These are phyloP conservation scores for Botia kubotai DNA, from an alignment of 2,797 vertebrate species.

Conservation along the genomic window DNA sequence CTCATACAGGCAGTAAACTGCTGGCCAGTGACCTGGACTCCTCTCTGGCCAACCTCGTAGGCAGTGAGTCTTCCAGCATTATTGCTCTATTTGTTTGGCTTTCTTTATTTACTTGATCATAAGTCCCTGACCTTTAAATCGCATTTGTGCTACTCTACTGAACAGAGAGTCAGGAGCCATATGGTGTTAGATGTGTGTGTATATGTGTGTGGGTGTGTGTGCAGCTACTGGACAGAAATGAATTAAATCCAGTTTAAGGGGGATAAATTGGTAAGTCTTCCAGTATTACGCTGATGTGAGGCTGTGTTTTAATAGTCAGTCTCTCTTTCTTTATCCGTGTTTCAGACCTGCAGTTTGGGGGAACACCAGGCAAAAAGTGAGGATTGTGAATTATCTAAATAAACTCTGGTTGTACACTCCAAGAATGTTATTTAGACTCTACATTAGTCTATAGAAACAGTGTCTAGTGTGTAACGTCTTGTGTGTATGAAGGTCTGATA, in stretches of 20 bases:
- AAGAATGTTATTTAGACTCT: too few relatives aligned
- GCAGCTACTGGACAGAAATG: constrained; percentile 12
- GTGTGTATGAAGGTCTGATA: constrained; percentile 77
- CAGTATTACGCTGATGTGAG: constrained; percentile 20
- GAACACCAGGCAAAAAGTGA: constrained; percentile 88
- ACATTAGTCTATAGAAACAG: background rate
- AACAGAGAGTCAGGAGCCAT: constrained; percentile 32
- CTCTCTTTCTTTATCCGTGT: constrained; percentile 22
- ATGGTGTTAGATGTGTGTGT: background rate
- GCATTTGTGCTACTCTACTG: constrained; percentile 40
- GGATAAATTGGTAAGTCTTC: constrained; percentile 16
- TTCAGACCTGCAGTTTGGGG: constrained; percentile 90
- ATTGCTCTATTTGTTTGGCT: constrained; percentile 27
- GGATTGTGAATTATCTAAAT: constrained; percentile 53
- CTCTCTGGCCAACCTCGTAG: constrained; percentile 88
- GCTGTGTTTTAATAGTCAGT: constrained; percentile 41
- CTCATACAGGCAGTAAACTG: constrained; percentile 79
- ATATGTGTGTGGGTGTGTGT: constrained; percentile 7
- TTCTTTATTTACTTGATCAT: constrained; percentile 41
- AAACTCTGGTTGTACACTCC: background rate
- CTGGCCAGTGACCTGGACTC: constrained; percentile 87
- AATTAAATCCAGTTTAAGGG: constrained; percentile 41
- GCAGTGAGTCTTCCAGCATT: constrained; percentile 80
- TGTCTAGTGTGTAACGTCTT: background rate
- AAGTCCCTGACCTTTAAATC: constrained; percentile 30